Base-by-base conservation (phyloP, 2,888 invertebrate genomes). In the Rhodophaea formosa region DNA sequence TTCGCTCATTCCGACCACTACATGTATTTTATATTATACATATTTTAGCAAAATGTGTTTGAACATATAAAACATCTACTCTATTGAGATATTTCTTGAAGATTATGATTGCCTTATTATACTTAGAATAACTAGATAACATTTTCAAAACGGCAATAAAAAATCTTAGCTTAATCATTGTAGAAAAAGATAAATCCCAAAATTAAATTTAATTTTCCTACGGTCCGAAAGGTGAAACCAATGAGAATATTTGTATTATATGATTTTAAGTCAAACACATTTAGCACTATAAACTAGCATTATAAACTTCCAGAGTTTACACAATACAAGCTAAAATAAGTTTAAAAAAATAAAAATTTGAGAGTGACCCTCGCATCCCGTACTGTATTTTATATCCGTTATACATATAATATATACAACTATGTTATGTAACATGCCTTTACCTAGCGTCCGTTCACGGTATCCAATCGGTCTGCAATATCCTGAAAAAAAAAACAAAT, bases 401-500 rank as follows among this genome's bases (percentile, higher is more conserved):
- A 62, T 56, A 66, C 69, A 77, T 78, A 77, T 77, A 77, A 82
- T 82, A 79, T 80, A 81, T 77, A 82, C 74, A 71, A 72, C 71
- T 71, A 72, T 68, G 72, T 70, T 68, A 77, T 74, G 79, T 82
- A 80, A 80, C 77, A 74, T 69, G 77, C 75, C 77, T 71, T 76
- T 70, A 66, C 67, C 64, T 56, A 51, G 58, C 45, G 51, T 59
- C 64, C 62, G 62, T 66, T 62, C 66, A 66, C 63, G 62, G 66
- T 62, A 60, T 65, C 70, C 61, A 65, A 64, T 58, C 65, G 60
- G 60, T 58, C 62, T 62, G 78, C 68, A 63, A 62, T 68, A 69
- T 70, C 72, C 84, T 84, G 79, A 8, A 72, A 78, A 51, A 45
- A 57, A 45, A 59, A 30, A 59, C 35, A 49, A 49, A 59, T 51